Evolutionary conservation across 1,140 invertebrate species (phyloP).

Genomic region (Potamilus streckersoni): DNA sequence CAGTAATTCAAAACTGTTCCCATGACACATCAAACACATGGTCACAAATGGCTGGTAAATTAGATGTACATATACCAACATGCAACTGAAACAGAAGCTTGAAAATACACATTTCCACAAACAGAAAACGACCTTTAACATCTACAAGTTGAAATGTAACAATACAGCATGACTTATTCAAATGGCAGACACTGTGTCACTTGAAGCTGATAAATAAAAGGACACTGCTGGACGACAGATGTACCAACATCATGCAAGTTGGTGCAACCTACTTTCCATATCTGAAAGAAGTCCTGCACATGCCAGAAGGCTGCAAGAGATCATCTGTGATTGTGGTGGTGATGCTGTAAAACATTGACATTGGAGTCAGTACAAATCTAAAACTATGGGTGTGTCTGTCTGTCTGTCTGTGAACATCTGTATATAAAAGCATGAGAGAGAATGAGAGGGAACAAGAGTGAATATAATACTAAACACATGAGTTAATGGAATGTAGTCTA

Average conservation of each 20-base stretch:
- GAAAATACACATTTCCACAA: neutral
- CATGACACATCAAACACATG: no score
- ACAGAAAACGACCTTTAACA: neutral
- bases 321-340: slow-evolving; percentile 34
- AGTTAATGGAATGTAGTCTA: neutral
- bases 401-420: neutral
- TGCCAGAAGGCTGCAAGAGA: slow-evolving; percentile 56
- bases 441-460: neutral
- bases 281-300: slow-evolving; percentile 59
- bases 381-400: neutral
- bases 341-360: slow-evolving; percentile 44
- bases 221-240: neutral
- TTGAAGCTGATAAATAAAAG: neutral
- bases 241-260: slow-evolving; percentile 16
- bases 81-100: neutral
- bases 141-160: neutral
- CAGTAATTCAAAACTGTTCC: no score
- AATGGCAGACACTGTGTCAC: neutral
- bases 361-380: slow-evolving; percentile 11
- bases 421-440: neutral
- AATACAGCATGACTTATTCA: neutral
- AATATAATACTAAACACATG: neutral
- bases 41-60: no score
- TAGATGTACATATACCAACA: no score
- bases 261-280: slow-evolving; percentile 51